Evolutionary conservation across 2,113 vertebrate genomes (phyloP), one percentile per base, ranked within the genome.

Genomic region (Dascyllus trimaculatus): DNA sequence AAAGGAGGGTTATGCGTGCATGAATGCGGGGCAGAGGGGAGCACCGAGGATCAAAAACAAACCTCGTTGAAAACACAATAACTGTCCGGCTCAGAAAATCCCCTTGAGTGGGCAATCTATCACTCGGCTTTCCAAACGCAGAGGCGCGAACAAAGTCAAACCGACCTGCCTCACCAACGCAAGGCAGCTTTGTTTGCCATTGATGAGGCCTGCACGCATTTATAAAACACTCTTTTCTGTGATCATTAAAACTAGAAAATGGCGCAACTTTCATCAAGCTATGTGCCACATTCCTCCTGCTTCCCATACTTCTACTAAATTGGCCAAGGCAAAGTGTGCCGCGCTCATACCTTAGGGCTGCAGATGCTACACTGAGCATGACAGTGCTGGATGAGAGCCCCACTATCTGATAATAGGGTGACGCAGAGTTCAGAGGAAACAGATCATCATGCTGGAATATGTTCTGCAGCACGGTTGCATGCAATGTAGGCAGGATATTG

Each of bases 31-130:
- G 70, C 72, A 51, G 21, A 69, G 61, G 70, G 69, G 57, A 75
- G 45, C 21, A 15, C 53, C 52, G 24, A 80, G 51, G 75, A 76
- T 85, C 65, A 73, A 88, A 90, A 82, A 89, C 82, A 91, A 88
- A 83, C 70, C 85, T 78, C 71, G 87, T 73, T 10, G 71, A 74
- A 85, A 88, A 82, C 43, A 91, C 81, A 90, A 85, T 78, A 69
- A 76, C 40, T 19, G 65, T 80, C 61, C 49, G 3, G 46, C 68
- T 72, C 76, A 64, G 62, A 85, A 78, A 89, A 69, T 73, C 70
- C 43, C 79, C 77, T 26, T 2, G n/a, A 64, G 79, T 75, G 38
- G n/a, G 14, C 71, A 26, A 72, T 75, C 54, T 56, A 51, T 72
- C 74, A 80, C 69, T 29, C 45, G 66, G 40, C 15, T 60, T 38